These are phyloP conservation scores for Papilio aristodemus DNA, from an alignment of 1,140 invertebrate genomes.

Conservation along the genomic window DNA sequence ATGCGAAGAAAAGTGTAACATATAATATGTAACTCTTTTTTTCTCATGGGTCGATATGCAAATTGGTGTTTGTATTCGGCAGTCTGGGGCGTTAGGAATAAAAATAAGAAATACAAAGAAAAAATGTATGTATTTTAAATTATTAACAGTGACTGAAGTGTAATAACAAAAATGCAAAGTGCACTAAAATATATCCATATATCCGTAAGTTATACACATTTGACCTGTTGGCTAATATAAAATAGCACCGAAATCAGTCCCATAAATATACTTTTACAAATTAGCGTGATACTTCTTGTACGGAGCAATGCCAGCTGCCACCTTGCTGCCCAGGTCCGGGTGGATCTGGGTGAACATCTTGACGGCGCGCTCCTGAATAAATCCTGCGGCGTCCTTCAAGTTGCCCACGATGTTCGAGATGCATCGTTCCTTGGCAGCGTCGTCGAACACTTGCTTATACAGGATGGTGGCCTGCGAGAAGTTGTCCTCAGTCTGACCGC, in stretches of 20 bases:
- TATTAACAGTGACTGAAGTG: not conserved
- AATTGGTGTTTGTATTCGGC: too few species aligned
- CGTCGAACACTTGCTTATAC: constrained; percentile 89
- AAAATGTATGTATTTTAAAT: not conserved
- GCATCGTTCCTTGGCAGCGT: constrained; percentile 86
- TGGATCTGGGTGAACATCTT: constrained; percentile 87
- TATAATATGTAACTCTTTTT: too few species aligned
- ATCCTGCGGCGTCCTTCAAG: constrained; percentile 88
- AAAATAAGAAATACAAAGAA: not conserved
- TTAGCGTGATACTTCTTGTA: constrained; percentile 81
- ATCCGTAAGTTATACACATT: constrained; percentile 1
- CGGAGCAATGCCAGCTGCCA: constrained; percentile 83
- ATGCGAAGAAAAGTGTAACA: too few species aligned
- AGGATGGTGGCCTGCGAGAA: constrained; percentile 91
- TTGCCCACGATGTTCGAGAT: constrained; percentile 91
- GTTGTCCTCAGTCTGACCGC: constrained; percentile 92
- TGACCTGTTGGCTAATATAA: constrained; percentile 31
- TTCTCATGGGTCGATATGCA: too few species aligned
- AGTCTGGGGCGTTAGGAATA: not conserved
- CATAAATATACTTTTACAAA: constrained; percentile 68
- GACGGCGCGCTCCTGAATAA: constrained; percentile 92
- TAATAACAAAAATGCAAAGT: constrained; percentile 28
- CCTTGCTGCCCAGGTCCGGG: constrained; percentile 83
- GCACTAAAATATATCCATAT: constrained; percentile 12
- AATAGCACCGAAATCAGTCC: constrained; percentile 48